phyloP scores from a whole-genome alignment of 1,140 invertebrate genomes.

The Drosophila subpulchrella region DNA sequence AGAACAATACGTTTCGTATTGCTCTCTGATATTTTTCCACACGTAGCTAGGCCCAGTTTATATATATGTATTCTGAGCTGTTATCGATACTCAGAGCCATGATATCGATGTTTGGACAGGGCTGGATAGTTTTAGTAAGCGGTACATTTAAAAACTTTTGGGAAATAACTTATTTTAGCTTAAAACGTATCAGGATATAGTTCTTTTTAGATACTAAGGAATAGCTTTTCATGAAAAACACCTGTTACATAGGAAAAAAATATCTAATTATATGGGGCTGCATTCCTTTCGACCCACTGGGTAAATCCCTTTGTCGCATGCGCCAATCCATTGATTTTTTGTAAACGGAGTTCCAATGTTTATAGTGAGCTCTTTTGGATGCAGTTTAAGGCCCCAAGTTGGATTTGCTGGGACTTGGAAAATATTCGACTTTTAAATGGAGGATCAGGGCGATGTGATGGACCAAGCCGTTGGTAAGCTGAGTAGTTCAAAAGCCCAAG shows the following conservation, averaged over 20 bases:
- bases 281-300: neutral
- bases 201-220: too few relatives aligned
- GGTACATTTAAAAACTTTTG: slow-evolving; percentile 6
- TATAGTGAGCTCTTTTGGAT: slow-evolving; percentile 28
- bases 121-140: neutral
- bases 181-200: neutral
- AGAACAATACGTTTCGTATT: slow-evolving; percentile 43
- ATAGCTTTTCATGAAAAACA: neutral
- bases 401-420: slow-evolving; percentile 9
- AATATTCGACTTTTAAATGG: slow-evolving; percentile 32
- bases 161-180: neutral
- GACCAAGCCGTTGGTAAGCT: slow-evolving; percentile 23
- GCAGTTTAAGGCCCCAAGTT: slow-evolving; percentile 19
- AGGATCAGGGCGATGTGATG: slow-evolving; percentile 22
- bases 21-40: slow-evolving; percentile 32
- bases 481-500: neutral
- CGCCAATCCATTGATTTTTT: slow-evolving; percentile 48
- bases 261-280: neutral
- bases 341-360: slow-evolving; percentile 43
- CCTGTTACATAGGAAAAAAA: neutral
- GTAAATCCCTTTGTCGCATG: slow-evolving; percentile 4
- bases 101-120: slow-evolving; percentile 10
- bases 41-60: slow-evolving; percentile 46
- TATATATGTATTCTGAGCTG: slow-evolving; percentile 2
- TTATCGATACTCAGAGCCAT: slow-evolving; percentile 37